Conservation (phyloP, 2,113 vertebrate genomes). For the Pelvicachromis taeniatus region DNA sequence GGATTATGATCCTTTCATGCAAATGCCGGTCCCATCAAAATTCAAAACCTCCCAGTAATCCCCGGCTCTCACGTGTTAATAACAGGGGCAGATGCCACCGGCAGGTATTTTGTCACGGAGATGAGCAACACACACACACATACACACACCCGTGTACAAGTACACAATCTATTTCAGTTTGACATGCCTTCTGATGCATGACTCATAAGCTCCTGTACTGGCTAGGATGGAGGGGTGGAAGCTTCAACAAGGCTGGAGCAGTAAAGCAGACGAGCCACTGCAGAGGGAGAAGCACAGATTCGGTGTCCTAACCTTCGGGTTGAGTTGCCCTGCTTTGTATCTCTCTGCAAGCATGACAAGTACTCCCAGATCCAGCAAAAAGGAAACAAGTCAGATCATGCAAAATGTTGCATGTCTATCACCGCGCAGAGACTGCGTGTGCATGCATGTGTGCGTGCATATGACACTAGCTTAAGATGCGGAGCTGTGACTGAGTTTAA, state of each 20-base stretch:
- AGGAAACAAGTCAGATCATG: neutral
- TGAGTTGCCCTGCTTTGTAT: neutral
- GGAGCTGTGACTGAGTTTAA: conserved; percentile 22
- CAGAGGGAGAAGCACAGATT: neutral
- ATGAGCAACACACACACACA: neutral
- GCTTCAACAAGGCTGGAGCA: neutral
- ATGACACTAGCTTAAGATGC: neutral
- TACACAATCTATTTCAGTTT: conserved; percentile 45
- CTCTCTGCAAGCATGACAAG: neutral
- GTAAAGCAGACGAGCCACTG: neutral
- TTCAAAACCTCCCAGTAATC: conserved; percentile 30
- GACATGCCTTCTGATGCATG: conserved; percentile 30
- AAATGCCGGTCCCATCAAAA: neutral
- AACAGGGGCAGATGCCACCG: neutral
- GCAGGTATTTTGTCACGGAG: conserved; percentile 15
- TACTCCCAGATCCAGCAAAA: neutral
- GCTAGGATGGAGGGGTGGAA: neutral
- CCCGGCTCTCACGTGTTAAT: neutral
- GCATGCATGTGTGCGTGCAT: neutral
- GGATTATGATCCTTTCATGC: neutral
- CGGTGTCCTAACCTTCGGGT: neutral
- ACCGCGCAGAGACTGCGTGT: neutral
- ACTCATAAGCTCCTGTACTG: conserved; percentile 4
- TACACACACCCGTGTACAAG: neutral
- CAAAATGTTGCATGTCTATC: neutral